Evolutionary conservation across 2,888 invertebrate species (phyloP).

Genomic region (Orthonevra nobilis): DNA sequence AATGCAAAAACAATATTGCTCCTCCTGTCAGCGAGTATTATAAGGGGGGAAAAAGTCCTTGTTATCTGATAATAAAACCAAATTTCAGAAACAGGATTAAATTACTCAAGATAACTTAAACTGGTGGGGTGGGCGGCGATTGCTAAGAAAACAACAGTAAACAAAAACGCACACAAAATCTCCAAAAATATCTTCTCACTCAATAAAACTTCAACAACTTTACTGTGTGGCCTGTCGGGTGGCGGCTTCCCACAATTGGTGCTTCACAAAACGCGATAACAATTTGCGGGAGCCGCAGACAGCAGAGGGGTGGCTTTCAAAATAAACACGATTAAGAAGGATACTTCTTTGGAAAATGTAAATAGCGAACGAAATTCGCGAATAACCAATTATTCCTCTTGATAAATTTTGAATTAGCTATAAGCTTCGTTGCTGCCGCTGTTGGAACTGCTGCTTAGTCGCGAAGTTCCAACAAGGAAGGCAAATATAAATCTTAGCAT

Average conservation of each 20-base stretch:
- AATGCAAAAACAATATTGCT: constrained; percentile 25
- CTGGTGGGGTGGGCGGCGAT: not conserved
- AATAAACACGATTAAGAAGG: constrained; percentile 63
- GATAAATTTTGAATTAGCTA: constrained; percentile 69
- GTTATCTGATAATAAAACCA: constrained; percentile 69
- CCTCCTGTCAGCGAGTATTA: constrained; percentile 10
- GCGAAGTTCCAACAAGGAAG: constrained; percentile 17
- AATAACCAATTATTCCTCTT: constrained; percentile 68
- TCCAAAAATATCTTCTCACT: constrained; percentile 60
- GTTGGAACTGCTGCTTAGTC: not conserved
- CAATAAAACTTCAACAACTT: constrained; percentile 68
- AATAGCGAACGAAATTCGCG: constrained; percentile 62
- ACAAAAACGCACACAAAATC: constrained; percentile 3
- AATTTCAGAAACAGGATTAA: constrained; percentile 69
- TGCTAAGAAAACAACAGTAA: not conserved
- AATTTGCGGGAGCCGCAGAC: constrained; percentile 20
- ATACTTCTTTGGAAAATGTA: constrained; percentile 58
- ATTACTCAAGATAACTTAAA: constrained; percentile 64
- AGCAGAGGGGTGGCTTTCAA: constrained; percentile 24
- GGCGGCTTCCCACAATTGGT: constrained; percentile 19
- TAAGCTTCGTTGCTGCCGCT: constrained; percentile 43
- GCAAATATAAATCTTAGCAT: constrained; percentile 33
- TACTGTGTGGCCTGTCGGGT: constrained; percentile 16
- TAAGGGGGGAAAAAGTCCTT: constrained; percentile 44
- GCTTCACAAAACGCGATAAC: constrained; percentile 51